Evolutionary conservation across 2,797 vertebrate genomes (phyloP), one percentile per base, ranked within the genome.

Genomic region (Brachymystax lenok): DNA sequence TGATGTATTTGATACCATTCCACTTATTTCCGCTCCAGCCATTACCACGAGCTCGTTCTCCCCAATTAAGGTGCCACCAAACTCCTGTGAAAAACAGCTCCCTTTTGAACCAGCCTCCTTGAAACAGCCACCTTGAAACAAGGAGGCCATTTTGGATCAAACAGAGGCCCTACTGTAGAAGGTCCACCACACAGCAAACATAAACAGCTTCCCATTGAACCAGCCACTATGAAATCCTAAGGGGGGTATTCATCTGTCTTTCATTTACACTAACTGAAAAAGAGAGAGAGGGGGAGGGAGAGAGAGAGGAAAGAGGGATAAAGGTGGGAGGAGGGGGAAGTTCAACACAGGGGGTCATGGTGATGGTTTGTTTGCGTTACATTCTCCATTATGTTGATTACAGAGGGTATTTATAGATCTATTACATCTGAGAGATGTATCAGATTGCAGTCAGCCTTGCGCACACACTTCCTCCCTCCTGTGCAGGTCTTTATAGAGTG

Each of bases 341-440:
- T 16, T 4, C 5, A 28, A 27, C 28, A 10, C 10, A 16, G 21
- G 67, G 46, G 46, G 1, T 33, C 19, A 40, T 13, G 63, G 74
- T 56, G 19, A 56, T 56, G 54, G 54, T 56, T 56, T 56, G 19
- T 56, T 56, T 56, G 54, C 3, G 19, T n/a, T 56, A 79, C 68
- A 16, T 66, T 74, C 79, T 79, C n/a, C 40, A 77, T 54, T 51
- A 10, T 21, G 16, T 73, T 79, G 75, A 83, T 85, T 81, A 79
- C 78, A 75, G 54, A 71, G 46, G 13, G 17, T 19, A 19, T 56
- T 2, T 63, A 54, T 21, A 64, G 74, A 78, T 84, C 75, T 33
- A 46, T 79, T 83, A 81, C 77, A 80, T 83, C 72, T 28, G 5
- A 56, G 73, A 79, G 75, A 78, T 3, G 67, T 76, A 69, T 80